These are phyloP conservation scores for Scelioninae gen. 1 DNA, from an alignment of 2,888 invertebrate genomes.

Conservation along the genomic window DNA sequence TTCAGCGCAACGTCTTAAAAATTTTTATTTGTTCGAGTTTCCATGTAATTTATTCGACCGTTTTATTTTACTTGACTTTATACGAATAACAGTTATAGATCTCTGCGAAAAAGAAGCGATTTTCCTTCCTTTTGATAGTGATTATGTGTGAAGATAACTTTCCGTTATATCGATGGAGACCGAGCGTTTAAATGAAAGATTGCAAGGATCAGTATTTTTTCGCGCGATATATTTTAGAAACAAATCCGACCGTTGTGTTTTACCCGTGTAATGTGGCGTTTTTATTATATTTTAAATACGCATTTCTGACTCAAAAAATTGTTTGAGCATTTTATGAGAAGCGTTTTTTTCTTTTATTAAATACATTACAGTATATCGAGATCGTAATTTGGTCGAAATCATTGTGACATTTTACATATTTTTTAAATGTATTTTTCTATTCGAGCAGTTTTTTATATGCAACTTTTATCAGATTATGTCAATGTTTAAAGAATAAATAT, in stretches of 20 bases:
- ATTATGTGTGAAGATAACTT: background rate
- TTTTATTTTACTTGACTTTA: conserved; percentile 24
- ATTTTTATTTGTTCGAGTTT: conserved; percentile 17
- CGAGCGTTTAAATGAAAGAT: conserved; percentile 20
- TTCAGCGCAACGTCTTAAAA: background rate
- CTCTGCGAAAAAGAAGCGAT: background rate
- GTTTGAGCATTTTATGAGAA: conserved; percentile 25
- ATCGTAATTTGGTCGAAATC: conserved; percentile 4
- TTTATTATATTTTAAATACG: conserved; percentile 38
- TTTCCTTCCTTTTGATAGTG: background rate
- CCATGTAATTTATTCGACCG: conserved; percentile 27
- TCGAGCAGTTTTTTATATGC: conserved; percentile 28
- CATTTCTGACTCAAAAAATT: conserved; percentile 38
- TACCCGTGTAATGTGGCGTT: conserved; percentile 12
- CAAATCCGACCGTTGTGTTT: conserved; percentile 25
- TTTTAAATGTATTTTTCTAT: background rate
- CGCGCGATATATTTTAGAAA: conserved; percentile 32
- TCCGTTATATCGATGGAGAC: conserved; percentile 16
- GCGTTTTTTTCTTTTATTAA: conserved; percentile 3
- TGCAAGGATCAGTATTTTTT: conserved; percentile 40
- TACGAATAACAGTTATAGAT: background rate
- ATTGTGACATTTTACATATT: conserved; percentile 18
- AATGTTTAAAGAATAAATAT: too few species aligned
- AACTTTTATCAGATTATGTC: too few species aligned
- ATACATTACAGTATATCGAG: conserved; percentile 9